Evolutionary conservation across 2,113 vertebrate species (phyloP), one percentile per base, ranked within the genome.

Genomic region (Campylomormyrus numenius): DNA sequence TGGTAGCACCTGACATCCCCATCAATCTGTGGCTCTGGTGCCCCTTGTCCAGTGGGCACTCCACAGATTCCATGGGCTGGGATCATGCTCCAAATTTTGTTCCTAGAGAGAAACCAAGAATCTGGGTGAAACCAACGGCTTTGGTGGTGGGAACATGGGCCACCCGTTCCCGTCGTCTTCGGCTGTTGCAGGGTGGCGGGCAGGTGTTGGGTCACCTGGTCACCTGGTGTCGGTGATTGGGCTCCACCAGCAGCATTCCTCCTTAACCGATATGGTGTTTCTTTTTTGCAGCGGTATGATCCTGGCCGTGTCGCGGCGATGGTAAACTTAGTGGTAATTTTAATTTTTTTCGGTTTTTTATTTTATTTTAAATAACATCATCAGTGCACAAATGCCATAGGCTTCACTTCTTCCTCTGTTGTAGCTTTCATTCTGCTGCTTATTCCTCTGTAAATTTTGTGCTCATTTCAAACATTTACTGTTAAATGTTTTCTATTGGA

Each of bases 241-340:
- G 27, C 95, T 94, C 92, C 93, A 94, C 94, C 96, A 94, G 93
- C 96, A 96, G 96, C 97, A 50, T 97, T 97, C 97, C 45, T 98
- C 96, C 97, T 98, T 99, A 99, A 99, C 98, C 98, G 97, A 98
- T 96, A 19, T 98, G 97, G 96, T 99, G 97, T 99, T 99, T 99
- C 98, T 99, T 98, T 99, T 99, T 99, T 99, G 98, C 98, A 99
- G 98, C 97, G 94, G 97, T 99, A 97, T 99, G 98, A 99, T 97
- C 98, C 98, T 97, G 98, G 97, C 98, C 98, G 98, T 99, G 98
- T 99, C 99, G 98, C 99, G 98, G 98, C 98, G 98, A 99, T 99
- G 98, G 98, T 99, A 99, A 99, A 98, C 98, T 99, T 99, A 99
- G 98, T 99, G 98, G 98, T 99, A 99, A 99, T 99, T 98, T 97